These are phyloP conservation scores for Acanthosepion lycidas DNA, from an alignment of 2,888 invertebrate genomes.

Conservation along the genomic window DNA sequence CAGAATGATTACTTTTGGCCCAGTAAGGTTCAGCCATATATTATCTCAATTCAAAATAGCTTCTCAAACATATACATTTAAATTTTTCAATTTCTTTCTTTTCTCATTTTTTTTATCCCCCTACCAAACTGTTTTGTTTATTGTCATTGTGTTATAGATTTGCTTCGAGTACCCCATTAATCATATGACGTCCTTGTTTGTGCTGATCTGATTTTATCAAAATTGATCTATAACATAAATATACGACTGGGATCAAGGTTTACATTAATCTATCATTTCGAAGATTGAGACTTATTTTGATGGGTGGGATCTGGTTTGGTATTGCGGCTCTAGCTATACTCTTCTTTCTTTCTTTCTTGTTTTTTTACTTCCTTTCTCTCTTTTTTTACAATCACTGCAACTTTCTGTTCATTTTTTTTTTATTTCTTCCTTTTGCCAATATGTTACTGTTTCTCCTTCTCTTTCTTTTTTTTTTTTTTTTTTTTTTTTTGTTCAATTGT, in stretches of 20 bases:
- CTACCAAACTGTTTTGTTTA: no score
- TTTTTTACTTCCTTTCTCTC: background rate
- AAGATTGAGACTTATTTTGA: background rate
- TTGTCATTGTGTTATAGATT: background rate
- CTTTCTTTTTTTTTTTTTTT: no score
- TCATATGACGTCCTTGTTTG: background rate
- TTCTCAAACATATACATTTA: no score
- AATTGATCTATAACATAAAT: constrained; percentile 8
- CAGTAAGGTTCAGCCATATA: background rate
- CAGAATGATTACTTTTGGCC: background rate
- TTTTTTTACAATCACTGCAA: no score
- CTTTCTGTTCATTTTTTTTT: no score
- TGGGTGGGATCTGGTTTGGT: background rate
- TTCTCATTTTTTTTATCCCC: no score
- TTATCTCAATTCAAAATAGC: no score
- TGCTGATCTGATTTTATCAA: constrained; percentile 34
- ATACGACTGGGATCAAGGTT: background rate
- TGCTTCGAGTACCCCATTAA: background rate
- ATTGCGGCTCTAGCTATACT: background rate
- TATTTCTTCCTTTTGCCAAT: no score
- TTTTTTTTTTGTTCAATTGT: no score
- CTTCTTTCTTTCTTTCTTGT: background rate
- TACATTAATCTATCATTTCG: background rate
- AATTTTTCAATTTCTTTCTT: no score
- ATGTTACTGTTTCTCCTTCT: no score